Evolutionary conservation across 1,140 invertebrate species (phyloP), one percentile per base, ranked within the genome.

Genomic region (Rhyacophila brunnea): DNA sequence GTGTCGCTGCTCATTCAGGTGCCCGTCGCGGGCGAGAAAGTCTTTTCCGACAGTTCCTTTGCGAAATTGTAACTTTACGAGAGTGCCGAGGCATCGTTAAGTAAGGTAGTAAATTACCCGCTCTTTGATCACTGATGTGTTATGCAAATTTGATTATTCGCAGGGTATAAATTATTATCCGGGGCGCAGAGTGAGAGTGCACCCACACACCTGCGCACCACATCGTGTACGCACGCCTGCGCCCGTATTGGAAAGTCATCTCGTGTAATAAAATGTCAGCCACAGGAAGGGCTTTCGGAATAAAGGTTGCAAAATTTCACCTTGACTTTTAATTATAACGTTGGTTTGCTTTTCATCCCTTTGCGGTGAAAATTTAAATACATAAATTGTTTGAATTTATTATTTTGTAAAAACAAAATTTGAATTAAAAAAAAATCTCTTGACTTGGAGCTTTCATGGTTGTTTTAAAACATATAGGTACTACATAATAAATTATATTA

Each of bases 111-210:
- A 58, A 63, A 63, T 63, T 63, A 63, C 61, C 50, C 57, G 56
- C 51, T 58, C 62, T 64, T 64, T 64, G 62, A 64, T 64, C 62
- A 57, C 42, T 54, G 62, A 64, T 59, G 62, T 59, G 62, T 59
- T 64, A 64, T 64, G 62, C 62, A 64, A 64, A 64, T 60, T 64
- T 59, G 57, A 64, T 64, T 59, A 64, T 64, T 58, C 57, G 57
- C 46, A 34, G 38, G 47, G 57, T 64, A 60, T 64, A 60, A 64
- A 64, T 64, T 64, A 64, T 64, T 64, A 60, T 64, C 17, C 52
- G 19, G 18, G 43, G 13, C 43, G 13, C 15, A 45, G 46, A 43
- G n/a, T 32, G 44, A 13, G 32, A 23, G 18, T 28, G 28, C 51
- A 45, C 51, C 28, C 38, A 42, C 36, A 43, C 17, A 49, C 34